Conservation (phyloP, 1,140 invertebrate genomes). For the Aphis craccivora region DNA sequence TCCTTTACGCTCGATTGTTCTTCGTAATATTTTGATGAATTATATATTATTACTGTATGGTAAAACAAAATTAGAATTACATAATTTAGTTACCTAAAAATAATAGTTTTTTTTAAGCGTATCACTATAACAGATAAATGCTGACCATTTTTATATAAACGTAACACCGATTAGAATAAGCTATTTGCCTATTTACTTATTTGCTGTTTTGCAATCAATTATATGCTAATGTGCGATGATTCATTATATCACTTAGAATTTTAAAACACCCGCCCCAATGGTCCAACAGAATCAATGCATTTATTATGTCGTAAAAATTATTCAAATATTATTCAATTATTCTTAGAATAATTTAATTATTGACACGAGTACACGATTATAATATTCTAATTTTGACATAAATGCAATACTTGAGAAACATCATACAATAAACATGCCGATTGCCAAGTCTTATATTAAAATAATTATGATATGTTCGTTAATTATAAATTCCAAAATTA, state of each 20-base stretch:
- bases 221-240: neutral
- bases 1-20: too few relatives aligned
- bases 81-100: too few relatives aligned
- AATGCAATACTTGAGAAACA: neutral
- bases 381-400: neutral
- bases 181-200: too few relatives aligned
- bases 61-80: too few relatives aligned
- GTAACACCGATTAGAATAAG: neutral
- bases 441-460: neutral
- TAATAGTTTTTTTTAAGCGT: neutral
- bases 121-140: neutral
- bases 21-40: too few relatives aligned
- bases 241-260: neutral
- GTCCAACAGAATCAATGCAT: neutral
- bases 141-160: neutral
- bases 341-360: neutral
- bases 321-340: conserved; percentile 1
- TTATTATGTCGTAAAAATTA: neutral
- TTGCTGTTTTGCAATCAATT: neutral
- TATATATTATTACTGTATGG: too few relatives aligned
- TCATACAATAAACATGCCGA: neutral
- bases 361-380: neutral
- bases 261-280: neutral
- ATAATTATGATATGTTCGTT: too few relatives aligned
- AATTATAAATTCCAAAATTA: neutral